A percentile compares a stretch with the other conserved stretches of the same genome.
These are phyloP conservation scores for Dolichoris vasculosae DNA, from an alignment of 1,140 invertebrate genomes.

Conservation along the genomic window DNA sequence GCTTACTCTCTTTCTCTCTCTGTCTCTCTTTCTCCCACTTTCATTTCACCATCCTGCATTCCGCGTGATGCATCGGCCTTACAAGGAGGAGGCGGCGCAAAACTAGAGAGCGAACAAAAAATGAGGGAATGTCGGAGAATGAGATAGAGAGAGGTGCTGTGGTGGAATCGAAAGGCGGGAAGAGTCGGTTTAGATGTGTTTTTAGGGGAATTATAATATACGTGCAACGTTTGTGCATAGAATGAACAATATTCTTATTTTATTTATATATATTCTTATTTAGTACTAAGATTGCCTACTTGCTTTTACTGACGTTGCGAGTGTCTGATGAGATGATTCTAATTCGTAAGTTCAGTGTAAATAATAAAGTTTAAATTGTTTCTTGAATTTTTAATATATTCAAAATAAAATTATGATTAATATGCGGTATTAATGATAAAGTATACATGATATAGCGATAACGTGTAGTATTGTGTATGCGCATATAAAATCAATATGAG, in stretches of 20 bases:
- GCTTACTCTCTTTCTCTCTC: constrained; percentile 4
- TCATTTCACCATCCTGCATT: constrained; percentile 27
- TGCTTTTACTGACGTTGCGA: no score
- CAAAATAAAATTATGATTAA: no score
- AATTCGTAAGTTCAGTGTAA: no score
- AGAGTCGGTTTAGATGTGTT: neutral
- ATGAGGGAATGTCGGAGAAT: neutral
- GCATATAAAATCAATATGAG: no score
- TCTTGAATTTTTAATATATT: no score
- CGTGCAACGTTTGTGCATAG: neutral
- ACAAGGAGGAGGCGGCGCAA: neutral
- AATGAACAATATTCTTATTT: neutral
- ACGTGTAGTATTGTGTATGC: no score
- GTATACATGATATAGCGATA: no score
- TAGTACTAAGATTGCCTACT: neutral
- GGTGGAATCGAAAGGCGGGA: neutral
- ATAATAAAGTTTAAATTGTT: no score
- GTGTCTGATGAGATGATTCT: no score
- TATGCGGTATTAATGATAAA: no score
- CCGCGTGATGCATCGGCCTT: constrained; percentile 42
- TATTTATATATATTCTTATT: no score
- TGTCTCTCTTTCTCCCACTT: constrained; percentile 10
- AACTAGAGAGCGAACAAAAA: neutral
- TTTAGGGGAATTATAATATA: constrained; percentile 10
- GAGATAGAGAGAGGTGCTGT: neutral